These are phyloP conservation scores for Chelonoidis abingdonii DNA, from an alignment of 2,113 vertebrate genomes.

Conservation along the genomic window DNA sequence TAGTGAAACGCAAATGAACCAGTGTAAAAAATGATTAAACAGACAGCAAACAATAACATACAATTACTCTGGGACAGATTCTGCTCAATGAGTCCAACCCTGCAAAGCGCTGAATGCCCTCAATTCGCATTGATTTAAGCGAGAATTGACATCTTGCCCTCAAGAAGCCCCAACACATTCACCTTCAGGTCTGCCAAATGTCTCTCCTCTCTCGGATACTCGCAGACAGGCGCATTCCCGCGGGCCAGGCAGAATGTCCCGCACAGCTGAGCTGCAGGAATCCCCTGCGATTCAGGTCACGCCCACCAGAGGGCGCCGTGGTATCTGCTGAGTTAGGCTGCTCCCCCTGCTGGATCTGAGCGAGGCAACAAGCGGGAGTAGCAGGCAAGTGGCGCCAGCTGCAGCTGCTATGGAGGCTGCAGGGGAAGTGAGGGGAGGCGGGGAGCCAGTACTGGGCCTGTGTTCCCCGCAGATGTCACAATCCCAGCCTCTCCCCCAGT, in stretches of 20 bases:
- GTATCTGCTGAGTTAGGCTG: not conserved
- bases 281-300: not conserved
- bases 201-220: not conserved
- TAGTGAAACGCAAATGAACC: fast-evolving
- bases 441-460: not conserved
- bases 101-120: not conserved
- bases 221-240: not conserved
- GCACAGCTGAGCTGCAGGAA: not conserved
- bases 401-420: not conserved
- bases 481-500: not conserved
- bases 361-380: not conserved
- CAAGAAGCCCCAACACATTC: not conserved
- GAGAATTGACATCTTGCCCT: not conserved
- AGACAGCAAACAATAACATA: too few species aligned
- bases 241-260: not conserved
- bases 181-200: not conserved
- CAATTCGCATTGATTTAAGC: not conserved
- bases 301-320: not conserved
- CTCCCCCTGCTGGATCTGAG: not conserved
- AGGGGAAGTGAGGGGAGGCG: not conserved
- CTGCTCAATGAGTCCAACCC: not conserved
- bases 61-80: not conserved
- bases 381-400: not conserved
- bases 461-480: not conserved
- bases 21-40: too few species aligned